Conservation (phyloP, 1,140 invertebrate species). For the Nautilus pompilius region DNA sequence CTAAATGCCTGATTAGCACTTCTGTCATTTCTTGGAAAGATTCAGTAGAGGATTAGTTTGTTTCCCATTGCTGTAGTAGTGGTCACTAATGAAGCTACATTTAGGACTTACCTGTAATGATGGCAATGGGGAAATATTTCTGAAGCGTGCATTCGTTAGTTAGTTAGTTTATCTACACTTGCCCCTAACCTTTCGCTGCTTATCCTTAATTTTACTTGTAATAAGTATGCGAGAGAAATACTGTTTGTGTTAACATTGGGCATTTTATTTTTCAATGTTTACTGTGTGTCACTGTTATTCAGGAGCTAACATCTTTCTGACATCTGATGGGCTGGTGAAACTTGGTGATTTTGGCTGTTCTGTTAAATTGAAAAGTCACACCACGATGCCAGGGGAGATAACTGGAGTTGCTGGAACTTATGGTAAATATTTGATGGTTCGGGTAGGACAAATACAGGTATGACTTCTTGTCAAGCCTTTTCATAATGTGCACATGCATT, state of each 20-base stretch:
- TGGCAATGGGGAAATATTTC: too few species aligned
- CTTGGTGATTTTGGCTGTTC: constrained; percentile 55
- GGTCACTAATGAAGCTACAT: too few species aligned
- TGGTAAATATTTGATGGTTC: constrained; percentile 40
- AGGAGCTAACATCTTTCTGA: constrained; percentile 55
- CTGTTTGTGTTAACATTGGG: not conserved
- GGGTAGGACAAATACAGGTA: too few species aligned
- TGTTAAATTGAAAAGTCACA: constrained; percentile 50
- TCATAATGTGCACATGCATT: too few species aligned
- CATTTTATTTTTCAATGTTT: constrained; percentile 2
- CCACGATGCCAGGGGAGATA: constrained; percentile 51
- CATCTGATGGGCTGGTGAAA: constrained; percentile 47
- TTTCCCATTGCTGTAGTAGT: too few species aligned
- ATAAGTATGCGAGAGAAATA: not conserved
- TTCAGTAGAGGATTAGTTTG: too few species aligned
- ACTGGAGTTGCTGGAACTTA: constrained; percentile 47
- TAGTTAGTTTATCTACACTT: not conserved
- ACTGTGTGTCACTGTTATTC: constrained; percentile 1
- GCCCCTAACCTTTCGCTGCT: not conserved
- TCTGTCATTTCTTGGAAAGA: too few species aligned
- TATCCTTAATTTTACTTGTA: too few species aligned
- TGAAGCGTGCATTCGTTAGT: too few species aligned
- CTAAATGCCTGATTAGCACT: too few species aligned
- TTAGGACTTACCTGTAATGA: too few species aligned
- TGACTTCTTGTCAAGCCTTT: too few species aligned